Conservation (phyloP, 2,113 vertebrate species). For the Sinocyclocheilus anophthalmus region DNA sequence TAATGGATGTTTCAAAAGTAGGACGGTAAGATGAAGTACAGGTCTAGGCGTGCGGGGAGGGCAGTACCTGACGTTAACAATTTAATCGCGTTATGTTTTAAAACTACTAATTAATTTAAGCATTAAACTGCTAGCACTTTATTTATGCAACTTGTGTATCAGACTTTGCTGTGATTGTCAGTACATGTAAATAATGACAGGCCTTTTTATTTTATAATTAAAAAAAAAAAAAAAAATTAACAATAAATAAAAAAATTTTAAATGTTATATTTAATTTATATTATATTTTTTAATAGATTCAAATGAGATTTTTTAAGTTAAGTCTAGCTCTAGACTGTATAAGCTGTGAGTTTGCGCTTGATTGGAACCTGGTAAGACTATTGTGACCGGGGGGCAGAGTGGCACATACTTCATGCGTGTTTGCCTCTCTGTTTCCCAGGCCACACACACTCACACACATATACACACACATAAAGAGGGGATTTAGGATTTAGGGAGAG, state of each 20-base stretch:
- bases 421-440: constrained; percentile 54
- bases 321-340: constrained; percentile 12
- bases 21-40: too few relatives aligned
- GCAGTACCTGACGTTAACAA: too few relatives aligned
- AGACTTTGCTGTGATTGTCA: neutral
- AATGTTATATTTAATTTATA: too few relatives aligned
- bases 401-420: constrained; percentile 59
- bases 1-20: too few relatives aligned
- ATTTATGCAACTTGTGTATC: too few relatives aligned
- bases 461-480: constrained; percentile 41
- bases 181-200: neutral
- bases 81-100: too few relatives aligned
- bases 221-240: too few relatives aligned
- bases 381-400: constrained; percentile 40
- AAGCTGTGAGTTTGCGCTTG: constrained; percentile 26
- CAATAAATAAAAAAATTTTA: too few relatives aligned
- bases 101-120: too few relatives aligned
- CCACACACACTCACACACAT: constrained; percentile 48
- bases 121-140: too few relatives aligned
- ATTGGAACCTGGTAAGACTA: constrained; percentile 39
- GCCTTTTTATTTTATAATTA: too few relatives aligned
- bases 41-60: too few relatives aligned
- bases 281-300: neutral
- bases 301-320: neutral
- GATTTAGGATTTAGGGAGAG: constrained; percentile 57